Percentiles rank a stretch among this genome's conserved stretches.
Evolutionary conservation across 2,113 vertebrate species (phyloP).

Genomic region (Cavia porcellus): DNA sequence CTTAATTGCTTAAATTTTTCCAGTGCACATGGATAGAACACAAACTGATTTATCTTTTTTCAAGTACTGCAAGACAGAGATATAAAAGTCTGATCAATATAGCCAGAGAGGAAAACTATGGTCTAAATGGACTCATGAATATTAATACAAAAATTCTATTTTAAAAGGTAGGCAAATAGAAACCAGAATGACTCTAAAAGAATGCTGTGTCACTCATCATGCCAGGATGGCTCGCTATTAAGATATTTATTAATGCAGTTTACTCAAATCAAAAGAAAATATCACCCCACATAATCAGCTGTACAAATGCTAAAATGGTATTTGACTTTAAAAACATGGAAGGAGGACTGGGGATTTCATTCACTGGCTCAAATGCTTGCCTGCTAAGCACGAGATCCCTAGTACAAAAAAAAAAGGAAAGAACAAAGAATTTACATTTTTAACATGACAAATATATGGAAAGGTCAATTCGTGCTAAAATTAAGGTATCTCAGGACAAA

Average conservation of each 20-base stretch:
- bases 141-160: constrained; percentile 35
- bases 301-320: neutral
- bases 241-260: constrained; percentile 22
- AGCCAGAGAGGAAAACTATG: neutral
- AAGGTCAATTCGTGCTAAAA: neutral
- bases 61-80: neutral
- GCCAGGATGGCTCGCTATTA: constrained; percentile 14
- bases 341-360: neutral
- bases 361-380: too few species aligned
- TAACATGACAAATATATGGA: constrained; percentile 9
- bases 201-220: neutral
- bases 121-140: constrained; percentile 55
- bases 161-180: constrained; percentile 55
- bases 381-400: too few species aligned
- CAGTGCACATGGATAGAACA: constrained; percentile 25
- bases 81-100: constrained; percentile 37
- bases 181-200: constrained; percentile 44
- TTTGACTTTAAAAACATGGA: constrained; percentile 4
- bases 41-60: constrained; percentile 7
- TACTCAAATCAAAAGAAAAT: constrained; percentile 39
- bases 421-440: neutral
- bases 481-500: neutral
- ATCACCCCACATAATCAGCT: neutral
- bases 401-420: neutral
- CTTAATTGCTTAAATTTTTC: constrained; percentile 1